Percentiles rank a stretch among this genome's conserved stretches.
phyloP scores from a whole-genome alignment of 2,797 vertebrate species.

The Poeciliopsis infans region DNA sequence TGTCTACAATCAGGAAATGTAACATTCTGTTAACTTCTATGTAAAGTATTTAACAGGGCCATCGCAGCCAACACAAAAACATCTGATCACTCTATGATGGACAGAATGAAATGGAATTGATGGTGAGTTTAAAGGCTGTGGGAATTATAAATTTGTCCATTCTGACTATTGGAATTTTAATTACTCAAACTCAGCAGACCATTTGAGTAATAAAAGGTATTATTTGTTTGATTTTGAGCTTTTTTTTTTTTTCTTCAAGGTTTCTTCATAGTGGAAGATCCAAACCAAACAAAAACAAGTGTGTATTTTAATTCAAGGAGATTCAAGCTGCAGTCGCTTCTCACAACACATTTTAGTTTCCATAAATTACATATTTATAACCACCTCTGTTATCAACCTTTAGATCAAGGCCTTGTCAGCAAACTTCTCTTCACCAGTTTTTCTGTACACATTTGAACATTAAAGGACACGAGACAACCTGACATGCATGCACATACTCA shows the following conservation, averaged over 20 bases:
- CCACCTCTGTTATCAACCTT: conserved; percentile 46
- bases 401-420: conserved; percentile 65
- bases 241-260: not conserved
- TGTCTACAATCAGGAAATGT: not conserved
- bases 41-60: conserved; percentile 6
- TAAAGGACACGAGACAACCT: conserved; percentile 47
- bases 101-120: not conserved
- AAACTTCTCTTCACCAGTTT: conserved; percentile 52
- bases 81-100: not conserved
- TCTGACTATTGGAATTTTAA: conserved; percentile 2
- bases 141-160: conserved; percentile 16
- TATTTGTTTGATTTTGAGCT: conserved; percentile 25
- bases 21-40: not conserved
- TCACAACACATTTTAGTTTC: conserved; percentile 5
- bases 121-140: conserved; percentile 31
- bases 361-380: conserved; percentile 52
- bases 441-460: conserved; percentile 52
- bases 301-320: conserved; percentile 16
- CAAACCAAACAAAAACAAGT: conserved; percentile 45
- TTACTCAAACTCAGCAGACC: not conserved
- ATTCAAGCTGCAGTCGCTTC: conserved; percentile 2
- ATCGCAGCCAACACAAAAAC: conserved; percentile 18
- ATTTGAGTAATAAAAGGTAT: not conserved
- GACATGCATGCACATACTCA: conserved; percentile 58
- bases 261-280: conserved; percentile 58